A percentile compares a stretch with the other conserved stretches of the same genome.
These are phyloP conservation scores for Nymphalis urticae DNA, from an alignment of 2,888 invertebrate genomes.

Conservation along the genomic window DNA sequence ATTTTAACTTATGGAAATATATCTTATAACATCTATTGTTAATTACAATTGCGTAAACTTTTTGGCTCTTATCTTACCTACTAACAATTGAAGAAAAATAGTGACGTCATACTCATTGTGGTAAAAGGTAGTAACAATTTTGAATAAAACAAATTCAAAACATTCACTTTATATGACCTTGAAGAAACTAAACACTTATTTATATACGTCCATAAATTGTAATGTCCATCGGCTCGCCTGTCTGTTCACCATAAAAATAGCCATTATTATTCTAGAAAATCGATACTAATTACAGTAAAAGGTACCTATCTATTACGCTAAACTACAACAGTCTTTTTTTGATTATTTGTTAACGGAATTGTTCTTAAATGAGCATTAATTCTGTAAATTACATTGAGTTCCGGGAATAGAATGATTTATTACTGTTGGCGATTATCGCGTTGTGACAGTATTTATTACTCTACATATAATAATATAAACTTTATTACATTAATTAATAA, in stretches of 20 bases:
- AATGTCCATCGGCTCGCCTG: not conserved
- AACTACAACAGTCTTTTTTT: not conserved
- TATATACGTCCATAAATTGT: not conserved
- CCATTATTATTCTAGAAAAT: not conserved
- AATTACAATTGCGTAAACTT: too few relatives aligned
- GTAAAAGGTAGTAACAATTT: too few relatives aligned
- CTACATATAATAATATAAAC: not conserved
- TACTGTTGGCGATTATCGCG: slow-evolving; percentile 14
- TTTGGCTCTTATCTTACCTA: too few relatives aligned
- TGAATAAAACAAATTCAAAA: too few relatives aligned
- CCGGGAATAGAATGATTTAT: slow-evolving; percentile 33
- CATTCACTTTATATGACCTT: too few relatives aligned
- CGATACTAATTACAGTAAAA: slow-evolving; percentile 1
- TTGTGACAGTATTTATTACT: slow-evolving; percentile 11
- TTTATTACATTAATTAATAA: not conserved
- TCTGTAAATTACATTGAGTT: slow-evolving; percentile 27
- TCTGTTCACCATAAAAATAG: not conserved
- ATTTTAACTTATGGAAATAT: too few relatives aligned
- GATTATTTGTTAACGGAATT: slow-evolving; percentile 3
- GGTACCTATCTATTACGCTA: not conserved
- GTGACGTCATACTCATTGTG: too few relatives aligned
- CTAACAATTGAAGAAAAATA: too few relatives aligned
- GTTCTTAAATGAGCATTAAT: slow-evolving; percentile 20
- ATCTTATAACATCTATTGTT: too few relatives aligned
- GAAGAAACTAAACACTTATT: too few relatives aligned